Evolutionary conservation across 1,140 invertebrate species (phyloP).

Genomic region (Brachionus rotundiformis): DNA sequence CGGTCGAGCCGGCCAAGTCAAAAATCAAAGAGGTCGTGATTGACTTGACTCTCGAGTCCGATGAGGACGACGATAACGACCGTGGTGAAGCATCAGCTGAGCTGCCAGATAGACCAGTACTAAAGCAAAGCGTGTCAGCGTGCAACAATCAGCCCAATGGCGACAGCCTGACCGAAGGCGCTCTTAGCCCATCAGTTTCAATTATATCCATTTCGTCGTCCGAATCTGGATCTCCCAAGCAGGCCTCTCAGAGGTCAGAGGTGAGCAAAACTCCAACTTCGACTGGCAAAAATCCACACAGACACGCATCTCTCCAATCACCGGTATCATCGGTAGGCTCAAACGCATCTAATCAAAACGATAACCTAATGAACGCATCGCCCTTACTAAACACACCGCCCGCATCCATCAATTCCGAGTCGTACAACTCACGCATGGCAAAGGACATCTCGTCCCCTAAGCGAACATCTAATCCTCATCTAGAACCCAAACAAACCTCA

Average conservation of each 20-base stretch:
- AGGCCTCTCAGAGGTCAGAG: background rate
- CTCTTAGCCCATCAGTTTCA: background rate
- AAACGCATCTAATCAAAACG: background rate
- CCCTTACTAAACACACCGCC: conserved; percentile 1
- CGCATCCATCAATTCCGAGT: background rate
- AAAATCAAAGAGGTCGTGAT: conserved; percentile 13
- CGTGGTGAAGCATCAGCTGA: background rate
- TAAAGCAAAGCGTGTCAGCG: conserved; percentile 10
- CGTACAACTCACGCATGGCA: background rate
- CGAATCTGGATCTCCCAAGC: background rate
- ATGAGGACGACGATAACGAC: conserved; percentile 19
- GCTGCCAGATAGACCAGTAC: background rate
- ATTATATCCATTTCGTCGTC: conserved; percentile 19
- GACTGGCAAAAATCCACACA: background rate
- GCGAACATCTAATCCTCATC: background rate
- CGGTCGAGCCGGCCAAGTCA: background rate
- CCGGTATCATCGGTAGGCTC: background rate
- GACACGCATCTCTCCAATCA: background rate
- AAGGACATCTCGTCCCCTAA: background rate
- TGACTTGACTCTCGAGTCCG: conserved; percentile 31
- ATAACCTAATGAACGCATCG: background rate
- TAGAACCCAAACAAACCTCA: background rate
- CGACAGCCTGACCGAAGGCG: background rate
- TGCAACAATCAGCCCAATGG: background rate
- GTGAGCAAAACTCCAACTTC: background rate